Base-by-base conservation (phyloP, 2,888 invertebrate genomes). In the Lottia scabra region DNA sequence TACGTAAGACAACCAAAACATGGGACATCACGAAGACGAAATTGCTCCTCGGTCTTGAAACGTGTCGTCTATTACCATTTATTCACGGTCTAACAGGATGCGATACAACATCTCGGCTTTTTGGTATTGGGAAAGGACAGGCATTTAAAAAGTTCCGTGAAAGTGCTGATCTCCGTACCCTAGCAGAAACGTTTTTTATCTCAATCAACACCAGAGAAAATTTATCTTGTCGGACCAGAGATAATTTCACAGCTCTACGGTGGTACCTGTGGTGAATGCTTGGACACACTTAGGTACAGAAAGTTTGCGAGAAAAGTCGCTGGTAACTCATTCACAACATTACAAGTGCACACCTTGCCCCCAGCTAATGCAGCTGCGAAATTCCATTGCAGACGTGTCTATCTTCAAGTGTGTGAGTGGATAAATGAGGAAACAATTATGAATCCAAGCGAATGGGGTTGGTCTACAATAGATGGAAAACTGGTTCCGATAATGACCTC, bases 341-440 rank as follows among this genome's bases (percentile, higher is more conserved):
- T 78, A n/a, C 73, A 78, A 56, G 70, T 73, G 48, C 62, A 73
- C 15, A 43, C 56, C 15, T 67, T 80, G 30, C 79, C 80, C 13
- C 78, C 75, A 16, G 74, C 77, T 68, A 67, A 78, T 16, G 75
- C 74, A 62, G 75, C 81, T 63, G 75, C 80, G n/a, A 19, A 62
- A 13, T 78, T 70, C 64, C 81, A 79, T 63, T 69, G 72, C 63
- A 16, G 73, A 12, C 63, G 77, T n/a, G 74, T 75, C 0, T 80
- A 76, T 66, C 46, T 48, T 5, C 81, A 80, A 62, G 66, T 70
- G 2, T 73, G 79, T 19, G 26, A 44, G n/a, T 81, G 77, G 79
- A 73, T 71, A 2, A 72, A 67, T 5, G 67, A 68, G 10, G 69
- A 19, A 5, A 63, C 64, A 13, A 46, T 63, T 12, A 26, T 78